These are phyloP conservation scores for Pagetopsis macropterus DNA, from an alignment of 2,797 vertebrate species.

Conservation along the genomic window DNA sequence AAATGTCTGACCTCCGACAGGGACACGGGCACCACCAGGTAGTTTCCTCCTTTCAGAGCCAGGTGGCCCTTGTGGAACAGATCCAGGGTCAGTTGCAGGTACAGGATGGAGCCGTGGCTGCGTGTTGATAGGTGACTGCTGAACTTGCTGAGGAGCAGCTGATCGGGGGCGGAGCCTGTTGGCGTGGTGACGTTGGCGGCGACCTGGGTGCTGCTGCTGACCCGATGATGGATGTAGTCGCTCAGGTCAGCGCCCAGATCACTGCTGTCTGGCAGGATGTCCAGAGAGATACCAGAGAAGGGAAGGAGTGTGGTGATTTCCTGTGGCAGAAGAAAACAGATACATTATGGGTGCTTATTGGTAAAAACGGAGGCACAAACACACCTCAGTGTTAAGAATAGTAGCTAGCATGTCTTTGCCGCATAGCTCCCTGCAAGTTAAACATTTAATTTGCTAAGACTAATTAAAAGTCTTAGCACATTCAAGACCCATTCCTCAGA, in stretches of 20 bases:
- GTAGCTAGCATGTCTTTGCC: constrained; percentile 31
- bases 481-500: constrained; percentile 63
- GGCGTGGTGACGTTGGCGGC: constrained; percentile 93
- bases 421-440: constrained; percentile 20
- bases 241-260: constrained; percentile 92
- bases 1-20: constrained; percentile 91
- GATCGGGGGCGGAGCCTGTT: constrained; percentile 91
- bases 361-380: constrained; percentile 14
- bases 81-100: constrained; percentile 95
- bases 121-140: constrained; percentile 92
- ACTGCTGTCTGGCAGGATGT: constrained; percentile 93
- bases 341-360: background rate
- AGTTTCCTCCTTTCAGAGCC: constrained; percentile 95
- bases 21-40: constrained; percentile 96
- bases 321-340: constrained; percentile 72
- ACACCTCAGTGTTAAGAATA: constrained; percentile 20
- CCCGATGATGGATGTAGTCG: constrained; percentile 93
- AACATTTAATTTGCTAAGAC: constrained; percentile 12
- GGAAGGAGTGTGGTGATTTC: constrained; percentile 91
- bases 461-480: constrained; percentile 57
- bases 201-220: constrained; percentile 90
- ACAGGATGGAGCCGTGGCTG: constrained; percentile 96
- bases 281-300: constrained; percentile 90
- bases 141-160: constrained; percentile 90
- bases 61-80: constrained; percentile 95